Percentiles rank a stretch among this genome's conserved stretches.
Evolutionary conservation across 1,140 invertebrate genomes (phyloP).

Genomic region (Achatina immaculata): DNA sequence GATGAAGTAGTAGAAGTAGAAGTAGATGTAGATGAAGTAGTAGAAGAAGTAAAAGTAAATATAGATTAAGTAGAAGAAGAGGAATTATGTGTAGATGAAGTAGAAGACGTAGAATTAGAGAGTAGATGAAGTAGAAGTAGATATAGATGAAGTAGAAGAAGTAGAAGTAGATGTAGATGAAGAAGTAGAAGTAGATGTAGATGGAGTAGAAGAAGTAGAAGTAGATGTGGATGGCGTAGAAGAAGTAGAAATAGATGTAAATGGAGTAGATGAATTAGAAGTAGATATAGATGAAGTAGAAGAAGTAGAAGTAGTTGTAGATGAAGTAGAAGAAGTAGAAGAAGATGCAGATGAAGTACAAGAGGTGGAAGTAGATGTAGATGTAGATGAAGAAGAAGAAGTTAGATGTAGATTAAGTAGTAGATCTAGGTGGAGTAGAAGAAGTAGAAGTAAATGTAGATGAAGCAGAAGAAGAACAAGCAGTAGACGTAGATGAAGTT

Average conservation of each 20-base stretch:
- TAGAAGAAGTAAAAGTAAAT: too few species aligned
- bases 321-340: neutral
- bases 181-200: conserved; percentile 8
- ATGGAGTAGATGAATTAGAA: neutral
- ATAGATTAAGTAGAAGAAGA: too few species aligned
- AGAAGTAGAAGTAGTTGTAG: neutral
- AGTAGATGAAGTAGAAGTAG: neutral
- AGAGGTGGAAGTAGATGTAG: neutral
- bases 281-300: neutral
- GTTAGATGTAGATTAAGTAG: neutral
- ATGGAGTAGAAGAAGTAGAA: neutral
- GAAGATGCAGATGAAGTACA: neutral
- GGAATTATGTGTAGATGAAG: neutral
- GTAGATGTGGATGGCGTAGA: neutral
- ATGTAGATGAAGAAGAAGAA: neutral
- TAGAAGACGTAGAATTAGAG: neutral
- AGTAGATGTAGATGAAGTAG: too few species aligned
- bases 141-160: neutral
- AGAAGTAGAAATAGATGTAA: neutral
- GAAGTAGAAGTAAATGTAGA: neutral
- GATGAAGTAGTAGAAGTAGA: too few species aligned
- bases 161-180: neutral
- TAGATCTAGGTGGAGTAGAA: neutral
- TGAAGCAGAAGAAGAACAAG: neutral
- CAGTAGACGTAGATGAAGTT: neutral